A percentile compares a stretch with the other conserved stretches of the same genome.
Evolutionary conservation across 37 sponge, comb jelly and placozoan genomes (phyloP).

Genomic region (Haliclona indistincta): DNA sequence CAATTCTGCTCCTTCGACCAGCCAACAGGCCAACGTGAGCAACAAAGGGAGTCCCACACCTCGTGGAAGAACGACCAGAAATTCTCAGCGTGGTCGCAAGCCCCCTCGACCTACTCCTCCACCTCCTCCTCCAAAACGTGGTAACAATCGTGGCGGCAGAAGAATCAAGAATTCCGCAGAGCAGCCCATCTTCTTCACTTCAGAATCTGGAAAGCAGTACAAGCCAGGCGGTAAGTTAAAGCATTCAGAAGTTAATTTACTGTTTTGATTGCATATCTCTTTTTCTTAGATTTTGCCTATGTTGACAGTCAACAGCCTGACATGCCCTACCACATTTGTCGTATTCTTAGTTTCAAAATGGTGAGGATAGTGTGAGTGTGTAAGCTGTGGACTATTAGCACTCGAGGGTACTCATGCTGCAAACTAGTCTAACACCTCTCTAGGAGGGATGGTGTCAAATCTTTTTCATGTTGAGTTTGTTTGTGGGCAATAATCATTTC

Average conservation of each 20-base stretch:
- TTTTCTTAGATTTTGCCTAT: constrained; percentile 79
- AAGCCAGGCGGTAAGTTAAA: constrained; percentile 53
- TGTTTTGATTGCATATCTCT: no score
- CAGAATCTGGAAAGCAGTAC: constrained; percentile 54
- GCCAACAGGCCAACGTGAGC: no score
- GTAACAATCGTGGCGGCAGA: constrained; percentile 12
- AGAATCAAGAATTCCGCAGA: constrained; percentile 21
- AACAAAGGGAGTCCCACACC: neutral
- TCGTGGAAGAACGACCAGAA: neutral
- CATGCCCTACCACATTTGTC: constrained; percentile 76
- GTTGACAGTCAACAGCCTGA: constrained; percentile 82
- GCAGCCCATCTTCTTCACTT: constrained; percentile 22
- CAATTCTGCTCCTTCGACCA: no score
- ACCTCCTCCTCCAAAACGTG: neutral
- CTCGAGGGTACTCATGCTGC: no score
- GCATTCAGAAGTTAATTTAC: no score
- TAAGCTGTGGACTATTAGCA: no score
- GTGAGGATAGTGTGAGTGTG: constrained; percentile 34
- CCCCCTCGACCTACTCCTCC: neutral
- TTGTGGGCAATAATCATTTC: no score
- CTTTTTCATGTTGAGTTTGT: no score
- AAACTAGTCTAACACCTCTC: no score
- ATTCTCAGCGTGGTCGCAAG: neutral
- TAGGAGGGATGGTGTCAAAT: no score
- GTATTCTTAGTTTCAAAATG: constrained; percentile 65